Percentiles rank a stretch among this genome's conserved stretches.
Conservation (phyloP, 1,140 invertebrate species). For the Philopotamus ludificatus region DNA sequence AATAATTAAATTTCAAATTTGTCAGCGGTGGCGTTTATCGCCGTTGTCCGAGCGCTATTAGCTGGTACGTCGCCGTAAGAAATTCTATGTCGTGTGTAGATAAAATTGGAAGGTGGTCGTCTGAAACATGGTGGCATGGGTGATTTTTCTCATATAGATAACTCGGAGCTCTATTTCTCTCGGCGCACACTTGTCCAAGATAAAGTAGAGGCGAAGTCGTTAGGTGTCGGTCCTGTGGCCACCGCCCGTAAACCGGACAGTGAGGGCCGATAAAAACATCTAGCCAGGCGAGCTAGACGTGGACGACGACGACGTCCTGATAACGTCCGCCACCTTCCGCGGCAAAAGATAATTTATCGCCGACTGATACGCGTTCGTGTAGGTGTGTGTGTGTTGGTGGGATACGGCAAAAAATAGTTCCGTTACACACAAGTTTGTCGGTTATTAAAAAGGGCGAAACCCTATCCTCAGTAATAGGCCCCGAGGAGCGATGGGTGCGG, state of each 20-base stretch:
- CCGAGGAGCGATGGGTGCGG: too few relatives aligned
- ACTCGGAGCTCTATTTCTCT: background rate
- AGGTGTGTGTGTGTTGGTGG: too few relatives aligned
- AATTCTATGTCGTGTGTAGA: background rate
- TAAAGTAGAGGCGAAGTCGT: slow-evolving; percentile 17
- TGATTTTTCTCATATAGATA: background rate
- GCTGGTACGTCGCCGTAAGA: background rate
- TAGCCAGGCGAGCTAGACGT: background rate
- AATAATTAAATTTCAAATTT: too few relatives aligned
- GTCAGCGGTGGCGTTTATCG: too few relatives aligned
- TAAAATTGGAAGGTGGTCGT: too few relatives aligned
- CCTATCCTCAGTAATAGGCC: too few relatives aligned
- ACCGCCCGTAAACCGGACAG: slow-evolving; percentile 29
- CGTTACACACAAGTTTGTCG: too few relatives aligned
- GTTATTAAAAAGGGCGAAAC: too few relatives aligned
- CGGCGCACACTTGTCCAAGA: background rate
- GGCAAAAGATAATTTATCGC: background rate
- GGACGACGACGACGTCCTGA: slow-evolving; percentile 14
- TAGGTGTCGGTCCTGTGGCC: background rate
- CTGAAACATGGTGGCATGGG: too few relatives aligned
- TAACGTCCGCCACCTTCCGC: slow-evolving; percentile 1
- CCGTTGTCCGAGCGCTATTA: too few relatives aligned
- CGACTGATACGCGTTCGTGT: too few relatives aligned
- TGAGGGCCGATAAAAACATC: slow-evolving; percentile 33
- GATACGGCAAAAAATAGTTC: too few relatives aligned